These are phyloP conservation scores for Sparidentex hasta DNA, from an alignment of 2,797 vertebrate species.

Conservation along the genomic window DNA sequence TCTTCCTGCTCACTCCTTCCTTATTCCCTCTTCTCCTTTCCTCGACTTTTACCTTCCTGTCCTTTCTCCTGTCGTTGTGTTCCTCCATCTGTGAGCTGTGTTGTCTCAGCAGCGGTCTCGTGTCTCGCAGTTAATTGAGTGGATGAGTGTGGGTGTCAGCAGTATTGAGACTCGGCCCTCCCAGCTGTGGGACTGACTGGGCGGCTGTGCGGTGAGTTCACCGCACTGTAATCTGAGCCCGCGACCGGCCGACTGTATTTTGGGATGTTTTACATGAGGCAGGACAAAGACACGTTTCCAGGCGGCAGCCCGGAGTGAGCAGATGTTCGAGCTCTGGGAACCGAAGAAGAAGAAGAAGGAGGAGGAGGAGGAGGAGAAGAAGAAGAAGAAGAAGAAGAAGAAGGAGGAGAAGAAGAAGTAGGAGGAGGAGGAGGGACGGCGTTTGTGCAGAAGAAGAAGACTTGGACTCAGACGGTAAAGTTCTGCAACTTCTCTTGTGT, in stretches of 20 bases:
- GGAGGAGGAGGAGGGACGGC: not conserved
- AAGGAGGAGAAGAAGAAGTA: not conserved
- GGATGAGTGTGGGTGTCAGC: slow-evolving; percentile 5
- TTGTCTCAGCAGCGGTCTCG: too few species aligned
- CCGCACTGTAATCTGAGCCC: slow-evolving; percentile 70
- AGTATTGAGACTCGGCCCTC: slow-evolving; percentile 44
- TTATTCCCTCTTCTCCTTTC: too few species aligned
- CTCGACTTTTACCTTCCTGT: not conserved
- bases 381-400: slow-evolving; percentile 10
- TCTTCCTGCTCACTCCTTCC: too few species aligned
- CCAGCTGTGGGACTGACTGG: slow-evolving; percentile 63
- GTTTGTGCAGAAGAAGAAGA: slow-evolving; percentile 17
- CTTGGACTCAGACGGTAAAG: slow-evolving; percentile 39
- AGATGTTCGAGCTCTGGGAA: slow-evolving; percentile 61
- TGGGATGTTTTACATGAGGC: slow-evolving; percentile 71
- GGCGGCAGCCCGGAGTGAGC: slow-evolving; percentile 54
- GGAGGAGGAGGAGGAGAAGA: not conserved
- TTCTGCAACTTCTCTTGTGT: not conserved
- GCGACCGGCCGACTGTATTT: slow-evolving; percentile 58
- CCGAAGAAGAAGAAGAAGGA: slow-evolving; percentile 18
- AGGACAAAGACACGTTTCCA: slow-evolving; percentile 74
- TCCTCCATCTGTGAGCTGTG: too few species aligned
- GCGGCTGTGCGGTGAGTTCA: slow-evolving; percentile 35
- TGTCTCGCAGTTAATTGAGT: slow-evolving; percentile 7
- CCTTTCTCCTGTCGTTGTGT: too few species aligned